Evolutionary conservation across 2,113 vertebrate species (phyloP).

Genomic region (Prionailurus viverrinus): DNA sequence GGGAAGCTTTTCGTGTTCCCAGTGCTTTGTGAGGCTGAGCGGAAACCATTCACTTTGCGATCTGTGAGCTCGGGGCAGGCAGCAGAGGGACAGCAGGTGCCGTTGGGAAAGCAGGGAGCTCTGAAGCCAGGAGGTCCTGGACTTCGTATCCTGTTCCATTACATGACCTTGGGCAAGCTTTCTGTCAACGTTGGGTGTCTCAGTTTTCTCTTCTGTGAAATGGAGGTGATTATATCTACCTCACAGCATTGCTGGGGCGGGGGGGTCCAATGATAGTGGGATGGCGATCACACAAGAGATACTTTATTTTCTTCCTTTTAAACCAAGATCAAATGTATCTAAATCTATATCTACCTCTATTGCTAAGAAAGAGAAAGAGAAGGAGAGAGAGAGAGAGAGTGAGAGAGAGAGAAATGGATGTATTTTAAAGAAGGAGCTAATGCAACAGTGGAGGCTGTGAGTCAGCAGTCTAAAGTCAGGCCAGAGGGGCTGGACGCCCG

Average conservation of each 20-base stretch:
- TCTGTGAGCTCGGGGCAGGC: background rate
- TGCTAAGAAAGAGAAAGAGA: background rate
- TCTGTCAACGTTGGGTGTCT: background rate
- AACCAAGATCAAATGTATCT: background rate
- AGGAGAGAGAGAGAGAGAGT: background rate
- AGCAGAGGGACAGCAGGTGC: no score
- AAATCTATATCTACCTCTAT: background rate
- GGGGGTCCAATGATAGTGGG: background rate
- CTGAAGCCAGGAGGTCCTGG: background rate
- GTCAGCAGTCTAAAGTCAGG: background rate
- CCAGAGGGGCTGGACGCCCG: background rate
- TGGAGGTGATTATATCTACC: background rate
- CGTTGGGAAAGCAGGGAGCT: background rate
- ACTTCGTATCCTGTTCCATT: background rate
- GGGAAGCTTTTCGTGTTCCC: background rate
- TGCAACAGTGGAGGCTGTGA: background rate
- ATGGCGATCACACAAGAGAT: background rate
- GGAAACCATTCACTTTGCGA: background rate
- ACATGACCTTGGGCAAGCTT: background rate
- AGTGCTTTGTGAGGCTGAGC: background rate
- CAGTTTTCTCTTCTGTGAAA: background rate
- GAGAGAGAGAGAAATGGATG: background rate
- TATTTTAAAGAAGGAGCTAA: background rate
- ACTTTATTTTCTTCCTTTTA: slow-evolving; percentile 40
- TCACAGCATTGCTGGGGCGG: background rate